A percentile compares a stretch with the other conserved stretches of the same genome.
phyloP scores from a whole-genome alignment of 2,113 vertebrate genomes.

The Camelus bactrianus region DNA sequence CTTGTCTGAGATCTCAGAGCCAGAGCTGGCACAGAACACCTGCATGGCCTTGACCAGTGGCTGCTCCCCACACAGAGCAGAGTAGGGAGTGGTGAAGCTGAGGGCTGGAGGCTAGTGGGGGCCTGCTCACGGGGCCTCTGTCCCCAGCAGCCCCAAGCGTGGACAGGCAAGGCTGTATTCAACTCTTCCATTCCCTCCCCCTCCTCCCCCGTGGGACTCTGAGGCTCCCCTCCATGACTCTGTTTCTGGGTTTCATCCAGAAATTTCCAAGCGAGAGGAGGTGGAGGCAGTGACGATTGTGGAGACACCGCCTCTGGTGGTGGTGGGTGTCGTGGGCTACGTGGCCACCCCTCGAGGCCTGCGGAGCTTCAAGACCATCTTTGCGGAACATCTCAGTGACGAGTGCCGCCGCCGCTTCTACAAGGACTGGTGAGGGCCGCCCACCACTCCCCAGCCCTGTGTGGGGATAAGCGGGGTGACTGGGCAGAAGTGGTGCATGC shows the following conservation, averaged over 20 bases:
- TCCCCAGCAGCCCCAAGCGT: neutral
- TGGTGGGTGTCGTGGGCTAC: constrained; percentile 90
- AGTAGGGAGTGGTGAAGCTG: neutral
- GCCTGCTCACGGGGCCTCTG: neutral
- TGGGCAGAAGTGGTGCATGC: neutral
- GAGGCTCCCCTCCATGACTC: neutral
- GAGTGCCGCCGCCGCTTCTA: constrained; percentile 91
- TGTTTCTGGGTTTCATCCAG: constrained; percentile 75
- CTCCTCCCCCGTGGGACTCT: neutral
- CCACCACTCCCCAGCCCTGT: too few species aligned
- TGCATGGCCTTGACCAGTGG: neutral
- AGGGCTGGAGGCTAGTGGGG: neutral
- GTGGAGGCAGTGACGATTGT: constrained; percentile 91
- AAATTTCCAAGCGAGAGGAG: constrained; percentile 89
- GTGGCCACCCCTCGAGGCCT: constrained; percentile 88
- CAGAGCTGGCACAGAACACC: neutral
- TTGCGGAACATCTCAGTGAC: constrained; percentile 90
- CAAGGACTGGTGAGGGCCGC: constrained; percentile 87
- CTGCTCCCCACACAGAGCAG: neutral
- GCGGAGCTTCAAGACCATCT: constrained; percentile 90
- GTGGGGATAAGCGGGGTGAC: too few species aligned
- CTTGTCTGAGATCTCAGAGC: neutral
- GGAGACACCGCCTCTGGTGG: constrained; percentile 88
- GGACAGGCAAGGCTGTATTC: neutral
- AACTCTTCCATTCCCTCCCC: neutral